These are phyloP conservation scores for Tridacna crocea DNA, from an alignment of 2,888 invertebrate species.

Conservation along the genomic window DNA sequence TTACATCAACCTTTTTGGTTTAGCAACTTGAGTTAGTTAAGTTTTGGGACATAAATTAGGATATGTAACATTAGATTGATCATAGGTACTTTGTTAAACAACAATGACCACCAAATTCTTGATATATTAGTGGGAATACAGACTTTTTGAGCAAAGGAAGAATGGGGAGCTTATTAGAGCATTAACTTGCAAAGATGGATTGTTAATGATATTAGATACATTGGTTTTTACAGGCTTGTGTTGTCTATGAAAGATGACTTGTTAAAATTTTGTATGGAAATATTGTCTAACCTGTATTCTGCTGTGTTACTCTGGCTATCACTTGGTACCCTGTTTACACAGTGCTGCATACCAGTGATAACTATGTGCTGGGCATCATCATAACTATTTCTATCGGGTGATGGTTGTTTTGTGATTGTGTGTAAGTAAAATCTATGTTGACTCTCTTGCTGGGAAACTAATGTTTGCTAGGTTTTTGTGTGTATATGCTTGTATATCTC, in stretches of 20 bases:
- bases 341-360: background rate
- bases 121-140: too few relatives aligned
- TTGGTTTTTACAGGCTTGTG: background rate
- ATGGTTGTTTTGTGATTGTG: background rate
- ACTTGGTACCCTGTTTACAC: slow-evolving; percentile 4
- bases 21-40: too few relatives aligned
- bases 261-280: slow-evolving; percentile 21
- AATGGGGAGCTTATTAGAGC: too few relatives aligned
- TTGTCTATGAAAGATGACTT: slow-evolving; percentile 21
- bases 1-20: too few relatives aligned
- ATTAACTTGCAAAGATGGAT: too few relatives aligned
- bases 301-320: slow-evolving; percentile 23
- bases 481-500: slow-evolving; percentile 41
- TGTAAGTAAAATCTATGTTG: too few relatives aligned
- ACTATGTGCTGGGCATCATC: slow-evolving; percentile 1
- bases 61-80: too few relatives aligned
- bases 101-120: too few relatives aligned
- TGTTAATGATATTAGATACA: too few relatives aligned
- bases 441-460: background rate
- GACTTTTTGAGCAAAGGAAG: too few relatives aligned
- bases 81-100: too few relatives aligned
- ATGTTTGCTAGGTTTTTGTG: slow-evolving; percentile 3
- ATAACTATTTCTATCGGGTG: background rate
- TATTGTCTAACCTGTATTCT: slow-evolving; percentile 24
- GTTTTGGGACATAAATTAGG: too few relatives aligned